These are phyloP conservation scores for Endomychus coccineus DNA, from an alignment of 2,888 invertebrate species.

Conservation along the genomic window DNA sequence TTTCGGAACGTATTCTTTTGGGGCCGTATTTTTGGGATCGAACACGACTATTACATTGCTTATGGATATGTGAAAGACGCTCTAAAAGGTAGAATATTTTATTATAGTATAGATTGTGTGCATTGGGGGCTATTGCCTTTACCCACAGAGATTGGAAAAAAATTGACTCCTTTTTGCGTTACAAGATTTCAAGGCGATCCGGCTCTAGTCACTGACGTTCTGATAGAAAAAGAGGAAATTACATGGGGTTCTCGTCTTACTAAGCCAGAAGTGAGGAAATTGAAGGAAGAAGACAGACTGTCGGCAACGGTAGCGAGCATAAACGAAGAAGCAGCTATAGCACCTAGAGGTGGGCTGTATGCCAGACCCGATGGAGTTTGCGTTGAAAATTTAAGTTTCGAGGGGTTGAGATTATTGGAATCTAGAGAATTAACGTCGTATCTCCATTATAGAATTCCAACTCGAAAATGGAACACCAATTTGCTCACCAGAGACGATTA, in stretches of 20 bases:
- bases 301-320: conserved; percentile 64
- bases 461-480: conserved; percentile 67
- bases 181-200: conserved; percentile 47
- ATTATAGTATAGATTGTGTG: conserved; percentile 66
- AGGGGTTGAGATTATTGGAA: conserved; percentile 58
- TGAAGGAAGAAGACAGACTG: conserved; percentile 75
- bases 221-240: conserved; percentile 50
- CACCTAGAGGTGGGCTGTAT: conserved; percentile 72
- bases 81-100: conserved; percentile 62
- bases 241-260: conserved; percentile 48
- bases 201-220: conserved; percentile 43
- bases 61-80: conserved; percentile 72
- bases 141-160: conserved; percentile 41
- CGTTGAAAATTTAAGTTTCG: conserved; percentile 63
- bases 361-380: conserved; percentile 66
- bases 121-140: conserved; percentile 60
- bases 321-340: conserved; percentile 64
- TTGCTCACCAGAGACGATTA: conserved; percentile 71
- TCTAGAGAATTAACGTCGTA: conserved; percentile 66
- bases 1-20: conserved; percentile 76
- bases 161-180: conserved; percentile 41
- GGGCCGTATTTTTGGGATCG: conserved; percentile 73
- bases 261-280: conserved; percentile 43
- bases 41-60: conserved; percentile 75
- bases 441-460: conserved; percentile 64